Evolutionary conservation across 2,113 vertebrate species (phyloP), one percentile per base, ranked within the genome.

Genomic region (Oceanodroma tethys): DNA sequence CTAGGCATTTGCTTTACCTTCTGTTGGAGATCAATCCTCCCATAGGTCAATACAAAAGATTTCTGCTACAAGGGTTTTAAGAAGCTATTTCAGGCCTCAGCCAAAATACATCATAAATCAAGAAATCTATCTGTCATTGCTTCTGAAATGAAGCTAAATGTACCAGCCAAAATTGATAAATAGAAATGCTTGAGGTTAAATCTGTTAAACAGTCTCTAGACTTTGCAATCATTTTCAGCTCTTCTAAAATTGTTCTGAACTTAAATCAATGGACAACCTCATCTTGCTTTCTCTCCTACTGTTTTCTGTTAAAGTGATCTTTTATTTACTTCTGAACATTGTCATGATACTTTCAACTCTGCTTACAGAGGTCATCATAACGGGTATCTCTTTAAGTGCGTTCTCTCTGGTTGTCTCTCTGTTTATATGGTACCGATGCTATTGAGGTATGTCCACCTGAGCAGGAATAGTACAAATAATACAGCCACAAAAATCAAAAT

Each of bases 121-220:
- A 95, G 85, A 95, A 88, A 65, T 68, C 60, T 75, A 81, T 88
- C 72, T 93, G 94, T 89, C 94, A 93, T 74, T 91, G 32, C 55
- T 96, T 89, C 71, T 81, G 80, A 94, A 94, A 94, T 88, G 40
- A 97, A 95, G 50, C 38, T 97, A 95, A 96, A 95, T 97, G 88
- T 83, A 92, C 30, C 56, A 95, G 84, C 26, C 67, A 93, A 81
- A 97, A 92, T 87, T 88, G 90, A 97, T 65, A 95, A 95, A 97
- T 96, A 93, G 74, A 95, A 91, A 40, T 48, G 53, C 45, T 96
- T 84, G 74, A 93, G 88, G 85, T 94, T 95, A 95, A 80, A 97
- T 86, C 94, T 96, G 53, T 82, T 96, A 88, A 97, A 88, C 66
- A 88, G 52, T 63, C 71, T 95, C 66, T 90, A 95, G 62, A 88